Evolutionary conservation across 2,888 invertebrate genomes (phyloP).

Genomic region (Aphidoletes aphidimyza): DNA sequence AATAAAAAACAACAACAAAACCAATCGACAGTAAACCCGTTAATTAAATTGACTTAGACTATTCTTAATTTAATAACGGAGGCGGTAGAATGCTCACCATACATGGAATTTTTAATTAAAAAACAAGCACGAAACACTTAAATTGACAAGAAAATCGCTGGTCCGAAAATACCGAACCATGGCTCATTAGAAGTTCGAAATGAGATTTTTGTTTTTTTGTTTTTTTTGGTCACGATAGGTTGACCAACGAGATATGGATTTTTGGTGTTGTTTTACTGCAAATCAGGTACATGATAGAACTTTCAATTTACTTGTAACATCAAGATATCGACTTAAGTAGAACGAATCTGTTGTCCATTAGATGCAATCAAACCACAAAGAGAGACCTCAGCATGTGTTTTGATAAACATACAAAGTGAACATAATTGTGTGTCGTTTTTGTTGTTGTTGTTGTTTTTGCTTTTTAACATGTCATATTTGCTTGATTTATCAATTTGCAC

Average conservation of each 20-base stretch:
- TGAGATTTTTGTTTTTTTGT: not conserved
- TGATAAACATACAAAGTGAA: not conserved
- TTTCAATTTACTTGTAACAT: not conserved
- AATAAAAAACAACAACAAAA: not conserved
- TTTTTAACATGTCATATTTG: not conserved
- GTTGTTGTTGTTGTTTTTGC: not conserved
- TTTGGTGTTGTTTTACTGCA: too few species aligned
- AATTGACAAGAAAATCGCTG: not conserved
- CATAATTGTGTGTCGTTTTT: not conserved
- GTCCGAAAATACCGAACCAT: not conserved
- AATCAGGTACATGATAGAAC: not conserved
- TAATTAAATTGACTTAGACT: not conserved
- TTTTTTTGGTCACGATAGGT: not conserved
- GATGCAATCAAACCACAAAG: not conserved
- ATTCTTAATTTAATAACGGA: slow-evolving; percentile 42
- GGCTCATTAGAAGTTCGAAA: not conserved
- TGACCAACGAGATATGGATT: too few species aligned
- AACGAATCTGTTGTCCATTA: not conserved
- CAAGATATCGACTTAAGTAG: not conserved
- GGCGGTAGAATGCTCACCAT: slow-evolving; percentile 3
- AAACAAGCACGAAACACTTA: not conserved
- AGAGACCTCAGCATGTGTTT: not conserved
- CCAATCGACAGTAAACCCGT: too few species aligned
- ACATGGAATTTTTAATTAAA: slow-evolving; percentile 27
- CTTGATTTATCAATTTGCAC: slow-evolving; percentile 32